These are phyloP conservation scores for Solenodon paradoxus DNA, from an alignment of 2,113 vertebrate species.

Conservation along the genomic window DNA sequence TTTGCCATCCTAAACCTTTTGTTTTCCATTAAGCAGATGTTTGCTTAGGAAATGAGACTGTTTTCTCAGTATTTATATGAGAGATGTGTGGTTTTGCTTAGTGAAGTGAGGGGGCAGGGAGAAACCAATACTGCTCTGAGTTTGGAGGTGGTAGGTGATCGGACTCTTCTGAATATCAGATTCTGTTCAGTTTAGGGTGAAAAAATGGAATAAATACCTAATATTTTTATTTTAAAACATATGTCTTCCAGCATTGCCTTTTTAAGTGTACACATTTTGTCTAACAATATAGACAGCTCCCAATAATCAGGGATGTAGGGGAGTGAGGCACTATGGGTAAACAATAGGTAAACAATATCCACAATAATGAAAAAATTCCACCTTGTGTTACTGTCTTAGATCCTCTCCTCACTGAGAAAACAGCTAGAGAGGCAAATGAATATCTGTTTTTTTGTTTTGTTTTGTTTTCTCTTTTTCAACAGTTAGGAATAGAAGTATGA, in stretches of 20 bases:
- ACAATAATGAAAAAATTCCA: background rate
- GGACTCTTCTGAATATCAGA: background rate
- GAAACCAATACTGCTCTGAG: background rate
- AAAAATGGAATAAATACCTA: background rate
- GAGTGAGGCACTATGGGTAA: background rate
- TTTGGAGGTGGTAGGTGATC: background rate
- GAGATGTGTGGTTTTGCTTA: background rate
- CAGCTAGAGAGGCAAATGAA: background rate
- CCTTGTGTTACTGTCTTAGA: background rate
- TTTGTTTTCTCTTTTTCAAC: background rate
- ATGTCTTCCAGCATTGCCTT: background rate
- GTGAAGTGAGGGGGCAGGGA: background rate
- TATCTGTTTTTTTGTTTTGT: background rate
- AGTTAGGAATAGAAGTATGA: background rate
- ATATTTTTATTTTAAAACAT: background rate
- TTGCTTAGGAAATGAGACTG: background rate
- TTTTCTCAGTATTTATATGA: background rate
- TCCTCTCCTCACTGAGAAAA: background rate
- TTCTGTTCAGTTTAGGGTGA: background rate
- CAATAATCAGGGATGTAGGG: background rate
- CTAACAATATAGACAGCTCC: background rate
- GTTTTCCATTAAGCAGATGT: background rate
- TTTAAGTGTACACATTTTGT: background rate
- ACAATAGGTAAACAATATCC: background rate
- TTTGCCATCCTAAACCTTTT: background rate